Evolutionary conservation across 2,113 vertebrate species (phyloP).

Genomic region (Oceanodroma tethys): DNA sequence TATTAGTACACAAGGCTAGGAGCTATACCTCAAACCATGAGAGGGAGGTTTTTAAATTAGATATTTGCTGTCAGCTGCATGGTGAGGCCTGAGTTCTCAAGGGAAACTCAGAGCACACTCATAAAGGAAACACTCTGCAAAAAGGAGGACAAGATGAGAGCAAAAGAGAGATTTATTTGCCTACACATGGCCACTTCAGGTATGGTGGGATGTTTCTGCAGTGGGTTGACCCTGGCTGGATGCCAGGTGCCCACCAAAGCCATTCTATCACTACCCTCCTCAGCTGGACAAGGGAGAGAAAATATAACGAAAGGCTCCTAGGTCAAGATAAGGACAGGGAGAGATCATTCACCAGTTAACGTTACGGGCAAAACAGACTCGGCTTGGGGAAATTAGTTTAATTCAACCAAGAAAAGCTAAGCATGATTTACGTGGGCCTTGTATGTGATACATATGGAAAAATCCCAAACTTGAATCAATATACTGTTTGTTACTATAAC

Average conservation of each 20-base stretch:
- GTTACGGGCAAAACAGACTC: too few species aligned
- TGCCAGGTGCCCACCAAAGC: too few species aligned
- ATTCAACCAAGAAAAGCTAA: neutral
- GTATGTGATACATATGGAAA: neutral
- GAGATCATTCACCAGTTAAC: too few species aligned
- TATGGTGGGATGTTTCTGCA: neutral
- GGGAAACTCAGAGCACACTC: neutral
- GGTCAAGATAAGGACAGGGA: too few species aligned
- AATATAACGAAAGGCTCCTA: too few species aligned
- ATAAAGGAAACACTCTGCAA: neutral
- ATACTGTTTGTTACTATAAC: neutral
- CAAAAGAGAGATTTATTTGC: neutral
- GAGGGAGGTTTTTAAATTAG: neutral
- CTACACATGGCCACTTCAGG: neutral
- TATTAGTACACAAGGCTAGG: neutral
- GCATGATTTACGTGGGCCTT: neutral
- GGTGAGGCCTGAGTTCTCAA: neutral
- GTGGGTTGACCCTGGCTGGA: too few species aligned
- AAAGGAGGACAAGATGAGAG: neutral
- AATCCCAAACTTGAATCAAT: neutral
- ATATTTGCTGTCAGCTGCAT: neutral
- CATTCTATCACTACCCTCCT: too few species aligned
- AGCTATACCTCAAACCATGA: neutral
- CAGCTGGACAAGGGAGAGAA: too few species aligned
- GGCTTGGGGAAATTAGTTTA: neutral